Evolutionary conservation across 2,888 invertebrate species (phyloP).

Genomic region (Meiosimyza decipiens): DNA sequence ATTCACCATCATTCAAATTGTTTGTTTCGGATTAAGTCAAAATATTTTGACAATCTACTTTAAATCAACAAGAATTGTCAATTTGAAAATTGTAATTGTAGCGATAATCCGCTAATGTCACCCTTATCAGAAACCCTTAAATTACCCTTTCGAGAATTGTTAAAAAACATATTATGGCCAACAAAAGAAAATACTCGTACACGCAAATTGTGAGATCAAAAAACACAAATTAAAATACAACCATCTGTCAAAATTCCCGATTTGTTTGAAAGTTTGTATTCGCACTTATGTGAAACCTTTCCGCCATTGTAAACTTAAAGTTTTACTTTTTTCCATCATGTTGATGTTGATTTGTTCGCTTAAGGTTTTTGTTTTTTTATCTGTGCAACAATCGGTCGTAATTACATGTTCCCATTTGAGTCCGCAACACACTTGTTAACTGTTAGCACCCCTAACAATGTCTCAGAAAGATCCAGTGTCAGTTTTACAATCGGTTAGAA

Average conservation of each 20-base stretch:
- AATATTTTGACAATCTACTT: conserved; percentile 61
- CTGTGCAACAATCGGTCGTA: conserved; percentile 41
- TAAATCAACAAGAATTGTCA: conserved; percentile 49
- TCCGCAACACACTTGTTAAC: conserved; percentile 51
- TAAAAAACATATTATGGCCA: conserved; percentile 53
- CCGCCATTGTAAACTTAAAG: conserved; percentile 37
- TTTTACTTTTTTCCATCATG: conserved; percentile 29
- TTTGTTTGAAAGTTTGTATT: conserved; percentile 29
- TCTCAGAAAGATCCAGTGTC: neutral
- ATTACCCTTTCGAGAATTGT: conserved; percentile 57
- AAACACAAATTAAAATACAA: conserved; percentile 58
- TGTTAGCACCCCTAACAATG: conserved; percentile 53
- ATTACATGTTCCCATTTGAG: conserved; percentile 44
- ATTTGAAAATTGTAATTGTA: conserved; percentile 48
- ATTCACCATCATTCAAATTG: neutral
- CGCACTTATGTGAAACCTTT: conserved; percentile 35
- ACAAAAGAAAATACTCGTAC: conserved; percentile 44
- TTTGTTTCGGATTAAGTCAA: conserved; percentile 39
- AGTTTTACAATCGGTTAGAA: neutral
- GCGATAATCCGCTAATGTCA: conserved; percentile 35
- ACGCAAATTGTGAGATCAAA: conserved; percentile 61
- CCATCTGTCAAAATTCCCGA: conserved; percentile 66
- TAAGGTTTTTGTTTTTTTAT: conserved; percentile 23
- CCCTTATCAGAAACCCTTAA: conserved; percentile 45
- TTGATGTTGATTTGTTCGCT: conserved; percentile 36